Percentiles rank a stretch among this genome's conserved stretches.
These are phyloP conservation scores for Agrotis clavis DNA, from an alignment of 2,888 invertebrate species.

Conservation along the genomic window DNA sequence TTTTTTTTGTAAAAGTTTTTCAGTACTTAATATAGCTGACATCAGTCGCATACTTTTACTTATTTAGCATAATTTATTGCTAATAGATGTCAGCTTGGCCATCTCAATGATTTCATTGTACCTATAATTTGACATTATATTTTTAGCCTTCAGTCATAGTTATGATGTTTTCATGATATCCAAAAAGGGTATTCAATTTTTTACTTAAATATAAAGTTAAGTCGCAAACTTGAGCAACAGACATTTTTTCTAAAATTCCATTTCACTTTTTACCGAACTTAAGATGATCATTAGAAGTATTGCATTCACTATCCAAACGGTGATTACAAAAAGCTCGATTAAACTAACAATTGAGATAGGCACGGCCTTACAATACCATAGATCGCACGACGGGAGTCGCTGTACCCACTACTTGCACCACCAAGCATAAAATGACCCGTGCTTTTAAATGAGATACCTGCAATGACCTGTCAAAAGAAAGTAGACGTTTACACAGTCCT, in stretches of 20 bases:
- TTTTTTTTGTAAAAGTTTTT: no score
- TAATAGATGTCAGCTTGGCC: no score
- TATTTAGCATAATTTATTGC: no score
- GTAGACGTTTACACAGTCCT: conserved; percentile 72
- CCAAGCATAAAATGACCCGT: conserved; percentile 65
- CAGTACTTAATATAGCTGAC: no score
- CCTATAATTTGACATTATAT: no score
- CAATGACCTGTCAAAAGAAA: conserved; percentile 60
- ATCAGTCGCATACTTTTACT: no score
- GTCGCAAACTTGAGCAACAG: conserved; percentile 50
- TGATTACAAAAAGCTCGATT: conserved; percentile 86
- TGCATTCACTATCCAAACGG: conserved; percentile 80
- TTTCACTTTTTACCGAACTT: conserved; percentile 76
- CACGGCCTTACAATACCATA: conserved; percentile 84
- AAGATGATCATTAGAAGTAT: conserved; percentile 70
- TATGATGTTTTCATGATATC: no score
- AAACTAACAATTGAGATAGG: conserved; percentile 88
- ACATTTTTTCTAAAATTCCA: conserved; percentile 54
- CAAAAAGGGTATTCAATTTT: neutral
- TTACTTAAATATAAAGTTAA: neutral
- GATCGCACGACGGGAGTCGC: conserved; percentile 86
- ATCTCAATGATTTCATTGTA: no score
- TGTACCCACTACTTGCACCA: conserved; percentile 70
- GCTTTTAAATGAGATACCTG: conserved; percentile 20
- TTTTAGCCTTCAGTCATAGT: no score